Conservation (phyloP, 2,113 vertebrate species). For the Dissostichus mawsoni region DNA sequence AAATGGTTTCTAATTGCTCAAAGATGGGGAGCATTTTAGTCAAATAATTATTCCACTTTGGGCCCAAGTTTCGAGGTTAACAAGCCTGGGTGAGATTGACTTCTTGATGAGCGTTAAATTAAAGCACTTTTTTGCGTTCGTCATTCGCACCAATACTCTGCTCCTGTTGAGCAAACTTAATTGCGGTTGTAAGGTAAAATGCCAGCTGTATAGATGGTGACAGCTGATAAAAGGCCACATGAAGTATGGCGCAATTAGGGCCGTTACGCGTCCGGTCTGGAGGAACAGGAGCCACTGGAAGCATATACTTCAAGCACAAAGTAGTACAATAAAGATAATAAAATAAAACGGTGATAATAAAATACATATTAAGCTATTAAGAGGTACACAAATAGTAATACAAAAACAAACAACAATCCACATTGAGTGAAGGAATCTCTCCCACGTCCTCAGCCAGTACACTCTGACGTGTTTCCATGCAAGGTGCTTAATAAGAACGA, state of each 20-base stretch:
- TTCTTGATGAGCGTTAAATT: not conserved
- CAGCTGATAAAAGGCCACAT: conserved; percentile 39
- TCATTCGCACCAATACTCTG: too few relatives aligned
- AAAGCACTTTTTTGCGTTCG: not conserved
- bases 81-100: not conserved
- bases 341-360: not conserved
- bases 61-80: not conserved
- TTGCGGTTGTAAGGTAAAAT: conserved; percentile 39
- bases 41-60: not conserved
- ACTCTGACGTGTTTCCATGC: conserved; percentile 67
- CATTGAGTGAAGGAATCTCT: conserved; percentile 43
- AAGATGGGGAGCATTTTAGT: conserved; percentile 10
- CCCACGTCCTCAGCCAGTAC: conserved; percentile 7
- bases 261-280: conserved; percentile 33
- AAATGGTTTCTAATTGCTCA: conserved; percentile 43
- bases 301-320: not conserved
- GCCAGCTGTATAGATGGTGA: conserved; percentile 11
- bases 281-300: not conserved
- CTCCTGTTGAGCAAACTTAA: conserved; percentile 26
- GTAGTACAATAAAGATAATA: conserved; percentile 5
- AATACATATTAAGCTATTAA: not conserved
- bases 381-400: not conserved
- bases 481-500: conserved; percentile 77
- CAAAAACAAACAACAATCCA: conserved; percentile 2
- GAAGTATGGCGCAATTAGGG: conserved; percentile 27